Evolutionary conservation across 2,888 invertebrate species (phyloP).

Genomic region (Yponomeuta evonymella): DNA sequence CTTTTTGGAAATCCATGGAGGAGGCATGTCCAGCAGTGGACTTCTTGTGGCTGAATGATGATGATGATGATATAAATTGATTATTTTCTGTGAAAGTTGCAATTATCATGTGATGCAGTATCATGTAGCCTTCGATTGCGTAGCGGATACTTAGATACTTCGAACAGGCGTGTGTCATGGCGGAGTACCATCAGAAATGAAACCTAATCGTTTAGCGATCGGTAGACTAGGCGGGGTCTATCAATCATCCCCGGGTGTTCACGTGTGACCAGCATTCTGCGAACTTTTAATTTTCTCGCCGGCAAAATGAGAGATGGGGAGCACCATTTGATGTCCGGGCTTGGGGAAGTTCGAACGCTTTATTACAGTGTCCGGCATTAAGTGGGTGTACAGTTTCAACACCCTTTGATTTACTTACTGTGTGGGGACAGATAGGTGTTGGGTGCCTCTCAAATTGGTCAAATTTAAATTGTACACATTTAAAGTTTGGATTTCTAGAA

Average conservation of each 20-base stretch:
- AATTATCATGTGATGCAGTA: not conserved
- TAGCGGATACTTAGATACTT: not conserved
- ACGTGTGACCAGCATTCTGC: conserved; percentile 43
- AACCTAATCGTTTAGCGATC: conserved; percentile 19
- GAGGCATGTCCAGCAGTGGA: no score
- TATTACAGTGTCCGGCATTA: conserved; percentile 76
- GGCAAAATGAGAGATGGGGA: conserved; percentile 65
- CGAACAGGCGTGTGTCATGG: not conserved
- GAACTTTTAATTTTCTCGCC: conserved; percentile 66
- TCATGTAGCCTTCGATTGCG: not conserved
- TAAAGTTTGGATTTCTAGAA: not conserved
- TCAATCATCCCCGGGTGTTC: conserved; percentile 27
- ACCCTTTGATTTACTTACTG: conserved; percentile 75
- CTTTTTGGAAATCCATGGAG: no score
- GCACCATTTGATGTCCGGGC: conserved; percentile 65
- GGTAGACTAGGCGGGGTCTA: conserved; percentile 18
- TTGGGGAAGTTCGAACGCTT: conserved; percentile 73
- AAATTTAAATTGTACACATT: not conserved
- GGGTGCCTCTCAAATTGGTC: conserved; percentile 31
- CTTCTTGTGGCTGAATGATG: no score
- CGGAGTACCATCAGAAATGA: not conserved
- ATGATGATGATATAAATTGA: no score
- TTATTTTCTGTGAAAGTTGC: not conserved
- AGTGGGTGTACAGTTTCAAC: conserved; percentile 77
- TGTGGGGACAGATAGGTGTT: conserved; percentile 58